Evolutionary conservation across 2,888 invertebrate genomes (phyloP), one percentile per base, ranked within the genome.

Genomic region (Eumerus sabulonum): DNA sequence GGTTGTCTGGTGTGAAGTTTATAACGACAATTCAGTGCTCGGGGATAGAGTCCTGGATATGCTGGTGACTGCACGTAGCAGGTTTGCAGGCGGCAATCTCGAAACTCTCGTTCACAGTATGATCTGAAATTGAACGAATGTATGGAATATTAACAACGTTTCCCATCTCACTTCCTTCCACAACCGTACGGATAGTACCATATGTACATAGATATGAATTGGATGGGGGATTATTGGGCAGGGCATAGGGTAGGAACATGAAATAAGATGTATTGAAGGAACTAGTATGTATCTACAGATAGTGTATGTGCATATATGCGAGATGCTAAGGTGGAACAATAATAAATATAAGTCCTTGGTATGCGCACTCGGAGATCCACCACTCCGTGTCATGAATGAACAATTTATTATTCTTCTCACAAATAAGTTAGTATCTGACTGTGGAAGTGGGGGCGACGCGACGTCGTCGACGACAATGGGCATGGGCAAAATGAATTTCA

Each of bases 21-120:
- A 88, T 97, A 97, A 86, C 95, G 94, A 92, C 97, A 97, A 88
- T 96, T 96, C 82, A 97, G 91, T 85, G 96, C 96, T 73, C 97
- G 92, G 0, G 97, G 97, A 89, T 97, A 97, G 16, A 97, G 93
- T 44, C 97, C 97, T 13, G 97, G 97, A 88, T 96, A 97, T 7
- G 96, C 97, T 2, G 97, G 97, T 12, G 96, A 96, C 89, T 97
- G 97, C 2, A 97, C 96, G 89, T 96, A 97, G 90, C 97, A 97
- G 3, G 96, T 96, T 88, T 97, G 96, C 19, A 97, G 91, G 14
- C 95, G 92, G 86, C 96, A 96, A 86, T 97, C 96, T 57, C 95
- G 91, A 90, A 96, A 97, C 82, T 95, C 93, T 67, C 96, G 91
- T 87, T 96, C 96, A 87, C 96, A 96, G 87, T 96, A 96, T 56